Evolutionary conservation across 2,888 invertebrate genomes (phyloP).

Genomic region (Omphaloscelis lunosa): DNA sequence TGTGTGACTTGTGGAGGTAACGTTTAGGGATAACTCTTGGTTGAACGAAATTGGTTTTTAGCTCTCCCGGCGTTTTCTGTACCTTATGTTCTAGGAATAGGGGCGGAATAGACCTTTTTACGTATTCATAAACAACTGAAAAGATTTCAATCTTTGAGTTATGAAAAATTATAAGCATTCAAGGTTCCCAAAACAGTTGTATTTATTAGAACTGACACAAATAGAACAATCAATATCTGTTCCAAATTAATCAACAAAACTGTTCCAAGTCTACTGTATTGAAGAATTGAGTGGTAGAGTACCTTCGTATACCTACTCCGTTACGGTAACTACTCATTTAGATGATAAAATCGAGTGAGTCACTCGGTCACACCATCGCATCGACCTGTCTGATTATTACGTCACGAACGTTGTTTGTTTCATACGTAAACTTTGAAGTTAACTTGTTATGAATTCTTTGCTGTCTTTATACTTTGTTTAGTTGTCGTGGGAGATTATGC

Average conservation of each 20-base stretch:
- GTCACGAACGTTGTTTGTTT: slow-evolving; percentile 41
- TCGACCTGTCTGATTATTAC: slow-evolving; percentile 52
- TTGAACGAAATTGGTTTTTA: slow-evolving; percentile 41
- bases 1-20: slow-evolving; percentile 35
- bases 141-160: not conserved
- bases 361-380: slow-evolving; percentile 47
- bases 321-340: slow-evolving; percentile 22
- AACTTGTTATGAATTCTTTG: slow-evolving; percentile 17
- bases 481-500: not conserved
- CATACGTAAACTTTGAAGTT: slow-evolving; percentile 22
- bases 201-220: slow-evolving; percentile 5
- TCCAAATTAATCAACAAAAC: slow-evolving; percentile 12
- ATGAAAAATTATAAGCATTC: slow-evolving; percentile 3
- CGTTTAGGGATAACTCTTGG: slow-evolving; percentile 30
- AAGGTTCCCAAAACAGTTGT: not conserved
- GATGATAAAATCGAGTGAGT: slow-evolving; percentile 47
- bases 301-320: slow-evolving; percentile 19
- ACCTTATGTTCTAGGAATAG: not conserved
- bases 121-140: not conserved
- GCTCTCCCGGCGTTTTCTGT: slow-evolving; percentile 4
- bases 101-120: not conserved
- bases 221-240: slow-evolving; percentile 10
- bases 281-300: slow-evolving; percentile 27
- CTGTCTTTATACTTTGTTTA: not conserved
- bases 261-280: slow-evolving; percentile 13